Evolutionary conservation across 2,797 vertebrate species (phyloP), one percentile per base, ranked within the genome.

Genomic region (Ptychadena robeensis): DNA sequence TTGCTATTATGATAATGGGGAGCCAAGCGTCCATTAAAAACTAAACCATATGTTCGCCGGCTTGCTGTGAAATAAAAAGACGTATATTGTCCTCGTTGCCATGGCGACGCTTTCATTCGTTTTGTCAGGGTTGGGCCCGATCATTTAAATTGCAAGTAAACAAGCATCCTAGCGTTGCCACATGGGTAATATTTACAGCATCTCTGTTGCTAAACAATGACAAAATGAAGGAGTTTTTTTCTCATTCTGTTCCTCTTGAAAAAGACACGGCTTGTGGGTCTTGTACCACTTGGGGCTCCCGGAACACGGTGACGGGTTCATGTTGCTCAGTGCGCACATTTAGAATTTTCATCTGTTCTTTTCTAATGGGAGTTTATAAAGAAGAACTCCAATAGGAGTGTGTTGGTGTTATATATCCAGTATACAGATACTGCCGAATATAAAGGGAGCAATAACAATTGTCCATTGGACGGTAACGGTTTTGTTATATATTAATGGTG

Each of bases 41-140:
- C 93, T 92, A 94, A 95, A 94, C 95, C 95, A 96, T 96, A 96
- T 96, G 95, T 93, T 95, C 92, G 93, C 91, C 91, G 92, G 91
- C 94, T 94, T 95, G 93, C 94, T 95, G 93, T 93, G 94, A 94
- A 94, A 94, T 93, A 93, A 92, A 95, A 91, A 95, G 94, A 85
- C 94, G 93, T 95, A 95, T 96, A 96, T 96, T 95, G 95, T 95
- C 93, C 94, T 94, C 96, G 96, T 97, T 98, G 96, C 96, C 95
- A 95, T 96, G 96, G 96, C 95, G 97, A 96, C 96, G 95, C 93
- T 94, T 96, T 94, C 94, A 95, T 95, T 96, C 95, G 95, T 95
- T 94, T 93, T 94, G 94, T 95, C 95, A 94, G 92, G 94, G 95
- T 95, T 95, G 94, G 95, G 95, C 94, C 91, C 94, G 91, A 95